Conservation (phyloP, 2,113 vertebrate species). For the Phyllostomus hastatus region DNA sequence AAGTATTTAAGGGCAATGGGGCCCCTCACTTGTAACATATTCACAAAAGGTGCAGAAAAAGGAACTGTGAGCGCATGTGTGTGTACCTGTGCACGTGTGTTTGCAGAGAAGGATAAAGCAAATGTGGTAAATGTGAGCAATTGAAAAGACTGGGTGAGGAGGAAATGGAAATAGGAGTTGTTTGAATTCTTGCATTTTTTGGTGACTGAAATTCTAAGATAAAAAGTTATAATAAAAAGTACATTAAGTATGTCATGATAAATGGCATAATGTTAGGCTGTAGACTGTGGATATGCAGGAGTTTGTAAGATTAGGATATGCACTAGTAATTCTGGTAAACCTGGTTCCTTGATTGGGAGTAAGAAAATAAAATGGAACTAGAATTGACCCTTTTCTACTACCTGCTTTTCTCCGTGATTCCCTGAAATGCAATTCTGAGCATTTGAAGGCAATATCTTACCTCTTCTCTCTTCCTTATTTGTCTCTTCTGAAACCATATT, state of each 20-base stretch:
- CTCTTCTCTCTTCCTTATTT: background rate
- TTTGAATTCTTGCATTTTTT: background rate
- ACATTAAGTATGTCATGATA: background rate
- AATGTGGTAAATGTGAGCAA: background rate
- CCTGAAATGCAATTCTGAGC: background rate
- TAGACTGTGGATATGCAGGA: background rate
- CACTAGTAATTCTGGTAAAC: background rate
- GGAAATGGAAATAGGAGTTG: background rate
- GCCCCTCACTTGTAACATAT: background rate
- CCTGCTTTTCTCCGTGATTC: background rate
- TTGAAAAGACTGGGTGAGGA: background rate
- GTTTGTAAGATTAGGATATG: background rate
- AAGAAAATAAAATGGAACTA: background rate
- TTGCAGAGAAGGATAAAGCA: background rate
- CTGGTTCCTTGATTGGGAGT: background rate
- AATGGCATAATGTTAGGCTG: background rate
- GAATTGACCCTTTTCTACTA: background rate
- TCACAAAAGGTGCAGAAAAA: background rate
- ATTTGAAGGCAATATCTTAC: background rate
- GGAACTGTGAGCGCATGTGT: background rate
- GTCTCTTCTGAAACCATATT: background rate
- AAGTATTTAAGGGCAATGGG: background rate
- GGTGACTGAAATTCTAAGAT: background rate
- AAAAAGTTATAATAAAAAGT: background rate
- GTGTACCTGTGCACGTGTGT: background rate